phyloP scores from a whole-genome alignment of 2,113 vertebrate genomes.

The Panthera leo region DNA sequence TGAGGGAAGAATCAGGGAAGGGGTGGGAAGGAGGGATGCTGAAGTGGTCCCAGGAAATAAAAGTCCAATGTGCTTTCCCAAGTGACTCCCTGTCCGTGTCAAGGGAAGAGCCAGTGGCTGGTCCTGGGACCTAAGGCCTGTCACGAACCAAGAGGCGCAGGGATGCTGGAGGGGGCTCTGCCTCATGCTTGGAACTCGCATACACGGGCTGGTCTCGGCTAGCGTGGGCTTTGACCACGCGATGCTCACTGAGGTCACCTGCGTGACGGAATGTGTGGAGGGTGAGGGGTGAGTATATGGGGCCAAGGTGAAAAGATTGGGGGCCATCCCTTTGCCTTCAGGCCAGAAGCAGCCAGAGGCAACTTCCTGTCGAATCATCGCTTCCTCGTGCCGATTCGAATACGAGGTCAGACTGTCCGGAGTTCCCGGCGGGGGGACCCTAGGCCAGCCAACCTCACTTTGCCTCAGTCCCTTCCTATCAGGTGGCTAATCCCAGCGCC shows the following conservation, averaged over 20 bases:
- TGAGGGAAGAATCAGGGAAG: too few species aligned
- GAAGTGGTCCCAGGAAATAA: too few species aligned
- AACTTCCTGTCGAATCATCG: fast-evolving
- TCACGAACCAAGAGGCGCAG: background rate
- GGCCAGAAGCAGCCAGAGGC: background rate
- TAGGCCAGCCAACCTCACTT: fast-evolving
- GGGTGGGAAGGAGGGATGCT: background rate
- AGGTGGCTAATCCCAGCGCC: fast-evolving
- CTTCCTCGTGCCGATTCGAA: fast-evolving
- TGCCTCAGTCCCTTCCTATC: background rate
- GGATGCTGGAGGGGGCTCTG: fast-evolving
- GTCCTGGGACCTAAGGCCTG: background rate
- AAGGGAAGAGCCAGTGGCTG: background rate
- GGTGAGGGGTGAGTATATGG: background rate
- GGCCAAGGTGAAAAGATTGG: too few species aligned
- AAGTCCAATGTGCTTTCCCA: background rate
- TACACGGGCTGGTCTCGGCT: background rate
- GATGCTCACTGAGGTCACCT: background rate
- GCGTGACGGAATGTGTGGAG: background rate
- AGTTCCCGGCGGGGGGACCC: background rate
- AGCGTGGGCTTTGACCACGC: fast-evolving
- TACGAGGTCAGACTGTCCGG: background rate
- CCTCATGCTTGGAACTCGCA: too few species aligned
- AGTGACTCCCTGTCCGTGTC: background rate
- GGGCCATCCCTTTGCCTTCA: background rate